A percentile compares a stretch with the other conserved stretches of the same genome.
Conservation (phyloP, 2,797 vertebrate species). For the Brachyalestes nurse region DNA sequence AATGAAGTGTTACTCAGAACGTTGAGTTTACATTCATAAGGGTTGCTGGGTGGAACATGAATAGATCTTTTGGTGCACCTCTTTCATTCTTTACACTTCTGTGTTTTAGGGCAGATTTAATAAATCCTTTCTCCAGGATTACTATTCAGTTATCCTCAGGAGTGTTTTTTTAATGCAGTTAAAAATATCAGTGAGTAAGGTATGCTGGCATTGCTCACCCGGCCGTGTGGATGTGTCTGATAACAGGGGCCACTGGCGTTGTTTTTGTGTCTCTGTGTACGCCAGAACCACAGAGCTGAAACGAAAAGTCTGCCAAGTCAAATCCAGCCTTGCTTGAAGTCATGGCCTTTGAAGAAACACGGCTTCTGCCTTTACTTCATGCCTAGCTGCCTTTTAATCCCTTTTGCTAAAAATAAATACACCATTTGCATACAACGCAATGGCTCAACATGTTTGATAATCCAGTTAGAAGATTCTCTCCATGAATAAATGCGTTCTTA, state of each 20-base stretch:
- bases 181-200: conserved; percentile 19
- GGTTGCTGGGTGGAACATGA: no score
- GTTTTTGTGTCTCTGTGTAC: conserved; percentile 19
- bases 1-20: neutral
- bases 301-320: conserved; percentile 51
- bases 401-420: conserved; percentile 48
- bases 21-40: no score
- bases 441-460: conserved; percentile 32
- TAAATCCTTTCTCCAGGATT: conserved; percentile 2
- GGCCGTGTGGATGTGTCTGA: conserved; percentile 11
- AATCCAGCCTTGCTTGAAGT: conserved; percentile 52
- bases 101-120: neutral
- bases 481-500: conserved; percentile 39
- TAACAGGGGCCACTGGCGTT: conserved; percentile 7
- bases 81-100: no score
- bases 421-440: conserved; percentile 40
- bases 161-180: conserved; percentile 26
- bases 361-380: conserved; percentile 51
- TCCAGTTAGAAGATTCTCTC: conserved; percentile 28
- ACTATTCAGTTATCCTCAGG: conserved; percentile 11
- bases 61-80: no score
- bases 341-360: conserved; percentile 58
- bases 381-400: conserved; percentile 53
- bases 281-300: conserved; percentile 35
- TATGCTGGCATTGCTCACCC: conserved; percentile 18